phyloP scores from a whole-genome alignment of 2,113 vertebrate species.

The Thunnus maccoyii region DNA sequence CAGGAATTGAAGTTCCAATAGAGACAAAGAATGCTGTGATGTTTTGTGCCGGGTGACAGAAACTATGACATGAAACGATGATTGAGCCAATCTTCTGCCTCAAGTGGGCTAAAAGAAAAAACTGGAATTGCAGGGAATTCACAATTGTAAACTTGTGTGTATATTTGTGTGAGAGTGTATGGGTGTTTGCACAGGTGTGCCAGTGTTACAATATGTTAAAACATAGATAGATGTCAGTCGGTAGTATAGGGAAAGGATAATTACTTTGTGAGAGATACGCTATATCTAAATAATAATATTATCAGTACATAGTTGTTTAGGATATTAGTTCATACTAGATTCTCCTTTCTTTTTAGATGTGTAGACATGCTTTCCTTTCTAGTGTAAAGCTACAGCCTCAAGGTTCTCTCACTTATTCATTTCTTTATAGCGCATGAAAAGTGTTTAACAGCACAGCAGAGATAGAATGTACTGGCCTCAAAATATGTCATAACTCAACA shows the following conservation, averaged over 20 bases:
- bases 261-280: constrained; percentile 7
- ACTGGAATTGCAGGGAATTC: constrained; percentile 4
- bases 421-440: too few species aligned
- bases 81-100: constrained; percentile 39
- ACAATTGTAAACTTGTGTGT: constrained; percentile 24
- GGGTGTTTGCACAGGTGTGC: constrained; percentile 2
- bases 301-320: background rate
- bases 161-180: background rate
- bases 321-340: background rate
- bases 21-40: constrained; percentile 30
- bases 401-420: too few species aligned
- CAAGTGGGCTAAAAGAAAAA: constrained; percentile 12
- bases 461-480: too few species aligned
- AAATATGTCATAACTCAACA: too few species aligned
- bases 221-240: background rate
- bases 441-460: too few species aligned
- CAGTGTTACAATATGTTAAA: constrained; percentile 8
- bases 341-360: background rate
- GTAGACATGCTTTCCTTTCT: too few species aligned
- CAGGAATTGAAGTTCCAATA: constrained; percentile 44
- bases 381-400: too few species aligned
- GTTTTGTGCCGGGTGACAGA: constrained; percentile 40
- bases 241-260: background rate
- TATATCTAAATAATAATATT: background rate
- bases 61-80: constrained; percentile 53